These are phyloP conservation scores for Thermophis baileyi DNA, from an alignment of 2,113 vertebrate species.

Conservation along the genomic window DNA sequence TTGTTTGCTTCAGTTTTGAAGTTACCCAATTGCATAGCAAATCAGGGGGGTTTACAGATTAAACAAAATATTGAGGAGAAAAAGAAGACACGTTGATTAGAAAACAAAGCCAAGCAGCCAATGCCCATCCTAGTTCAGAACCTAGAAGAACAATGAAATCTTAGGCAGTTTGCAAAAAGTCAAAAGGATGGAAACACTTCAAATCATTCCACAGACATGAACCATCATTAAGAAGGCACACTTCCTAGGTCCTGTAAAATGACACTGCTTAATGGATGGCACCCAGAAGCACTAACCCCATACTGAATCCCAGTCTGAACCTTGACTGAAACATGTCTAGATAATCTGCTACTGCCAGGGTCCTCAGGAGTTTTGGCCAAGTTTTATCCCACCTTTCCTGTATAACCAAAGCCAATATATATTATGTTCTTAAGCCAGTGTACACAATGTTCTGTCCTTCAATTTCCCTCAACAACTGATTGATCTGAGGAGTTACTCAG, in stretches of 20 bases:
- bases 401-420: background rate
- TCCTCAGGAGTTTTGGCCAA: background rate
- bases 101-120: background rate
- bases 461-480: background rate
- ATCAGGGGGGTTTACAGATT: background rate
- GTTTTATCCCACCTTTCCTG: background rate
- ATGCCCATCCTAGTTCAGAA: background rate
- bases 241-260: background rate
- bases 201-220: background rate
- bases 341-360: background rate
- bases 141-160: background rate
- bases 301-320: background rate
- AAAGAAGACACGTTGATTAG: background rate
- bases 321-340: background rate
- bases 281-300: background rate
- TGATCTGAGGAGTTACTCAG: background rate
- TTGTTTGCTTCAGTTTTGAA: background rate
- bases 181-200: background rate
- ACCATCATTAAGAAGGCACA: background rate
- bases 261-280: background rate
- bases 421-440: background rate
- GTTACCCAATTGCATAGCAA: background rate
- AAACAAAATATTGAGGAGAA: background rate
- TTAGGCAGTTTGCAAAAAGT: background rate
- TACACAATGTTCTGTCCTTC: background rate